Evolutionary conservation across 1,140 invertebrate species (phyloP).

Genomic region (Protaetia brevitarsis): DNA sequence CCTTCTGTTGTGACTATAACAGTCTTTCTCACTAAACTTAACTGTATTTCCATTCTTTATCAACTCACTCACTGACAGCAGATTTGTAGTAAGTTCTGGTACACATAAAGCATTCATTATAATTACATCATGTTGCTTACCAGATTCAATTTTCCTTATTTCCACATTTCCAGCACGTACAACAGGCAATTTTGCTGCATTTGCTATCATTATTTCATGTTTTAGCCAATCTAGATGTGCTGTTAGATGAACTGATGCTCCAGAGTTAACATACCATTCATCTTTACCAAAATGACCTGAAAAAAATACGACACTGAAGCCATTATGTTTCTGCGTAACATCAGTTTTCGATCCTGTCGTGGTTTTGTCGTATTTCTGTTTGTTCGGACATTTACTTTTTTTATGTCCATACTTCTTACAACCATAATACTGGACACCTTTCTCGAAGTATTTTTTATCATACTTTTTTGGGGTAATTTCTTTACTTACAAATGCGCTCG

Average conservation of each 20-base stretch:
- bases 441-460: conserved; percentile 10
- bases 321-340: conserved; percentile 28
- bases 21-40: conserved; percentile 34
- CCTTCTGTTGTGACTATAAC: too few relatives aligned
- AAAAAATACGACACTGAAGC: conserved; percentile 35
- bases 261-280: conserved; percentile 42
- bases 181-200: conserved; percentile 37
- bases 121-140: not conserved
- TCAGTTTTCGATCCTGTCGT: not conserved
- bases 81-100: not conserved
- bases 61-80: conserved; percentile 26
- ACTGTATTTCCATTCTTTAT: conserved; percentile 37
- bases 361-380: conserved; percentile 17
- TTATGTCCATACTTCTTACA: conserved; percentile 27
- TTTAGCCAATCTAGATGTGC: conserved; percentile 29
- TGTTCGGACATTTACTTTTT: conserved; percentile 35
- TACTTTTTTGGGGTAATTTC: not conserved
- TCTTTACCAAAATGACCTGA: conserved; percentile 31
- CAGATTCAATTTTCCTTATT: not conserved
- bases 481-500: not conserved
- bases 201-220: conserved; percentile 41
- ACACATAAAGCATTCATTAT: conserved; percentile 20
- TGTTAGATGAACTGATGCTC: conserved; percentile 40
- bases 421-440: not conserved
- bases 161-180: conserved; percentile 36